These are phyloP conservation scores for Heteronetta atricapilla DNA, from an alignment of 2,113 vertebrate genomes.

Conservation along the genomic window DNA sequence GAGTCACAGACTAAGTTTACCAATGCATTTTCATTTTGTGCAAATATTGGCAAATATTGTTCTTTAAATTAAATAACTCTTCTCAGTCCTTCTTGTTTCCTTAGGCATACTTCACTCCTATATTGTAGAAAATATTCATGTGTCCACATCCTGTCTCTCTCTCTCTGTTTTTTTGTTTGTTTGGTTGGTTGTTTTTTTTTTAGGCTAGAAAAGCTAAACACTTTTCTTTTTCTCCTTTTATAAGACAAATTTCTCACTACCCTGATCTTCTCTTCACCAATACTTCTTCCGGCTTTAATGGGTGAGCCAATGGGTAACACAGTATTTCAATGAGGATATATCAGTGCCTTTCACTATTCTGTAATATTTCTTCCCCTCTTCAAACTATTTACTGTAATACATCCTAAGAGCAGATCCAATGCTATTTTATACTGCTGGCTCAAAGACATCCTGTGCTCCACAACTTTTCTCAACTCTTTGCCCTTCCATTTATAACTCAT, in stretches of 20 bases:
- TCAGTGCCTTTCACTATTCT: not conserved
- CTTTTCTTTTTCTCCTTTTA: not conserved
- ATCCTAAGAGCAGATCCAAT: not conserved
- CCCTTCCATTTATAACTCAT: not conserved
- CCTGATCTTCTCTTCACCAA: not conserved
- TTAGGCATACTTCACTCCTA: not conserved
- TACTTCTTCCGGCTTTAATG: not conserved
- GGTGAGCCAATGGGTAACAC: not conserved
- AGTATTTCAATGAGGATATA: not conserved
- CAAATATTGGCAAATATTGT: not conserved
- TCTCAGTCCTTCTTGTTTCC: not conserved
- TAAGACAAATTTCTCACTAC: not conserved
- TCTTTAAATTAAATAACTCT: not conserved
- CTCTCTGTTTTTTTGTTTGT: not conserved
- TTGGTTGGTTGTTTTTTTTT: too few species aligned
- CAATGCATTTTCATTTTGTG: not conserved
- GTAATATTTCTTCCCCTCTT: not conserved
- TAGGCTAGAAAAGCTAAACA: not conserved
- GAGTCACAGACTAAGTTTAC: not conserved
- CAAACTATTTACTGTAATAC: not conserved
- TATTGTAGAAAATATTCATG: not conserved
- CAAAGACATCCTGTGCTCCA: not conserved
- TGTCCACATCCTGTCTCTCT: fast-evolving
- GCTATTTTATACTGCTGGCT: not conserved
- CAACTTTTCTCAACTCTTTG: not conserved